Evolutionary conservation across 2,113 vertebrate genomes (phyloP), one percentile per base, ranked within the genome.

Genomic region (Limnothrissa miodon): DNA sequence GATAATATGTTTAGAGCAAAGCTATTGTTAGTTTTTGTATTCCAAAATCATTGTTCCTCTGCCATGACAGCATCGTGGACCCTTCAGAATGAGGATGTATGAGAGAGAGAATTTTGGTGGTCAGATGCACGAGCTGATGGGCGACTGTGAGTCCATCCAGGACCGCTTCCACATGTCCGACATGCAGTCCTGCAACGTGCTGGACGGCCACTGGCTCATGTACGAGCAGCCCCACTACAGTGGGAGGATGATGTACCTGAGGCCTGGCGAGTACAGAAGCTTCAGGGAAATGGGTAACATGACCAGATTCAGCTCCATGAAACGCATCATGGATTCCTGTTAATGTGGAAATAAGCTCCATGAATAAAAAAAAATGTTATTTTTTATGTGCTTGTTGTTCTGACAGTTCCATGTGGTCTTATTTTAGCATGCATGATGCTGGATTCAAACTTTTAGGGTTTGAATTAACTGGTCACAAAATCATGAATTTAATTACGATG

Each of bases 171-270:
- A 42, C 36, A 92, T 93, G 88, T 90, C 90, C 1, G 92, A 94
- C 85, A 92, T 90, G 56, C 92, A 92, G 89, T 94, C 94, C 53
- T 92, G 92, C 90, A 90, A 92, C 21, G 92, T 94, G 84, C 88
- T 89, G 89, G 93, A 94, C 0, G 93, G 94, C 53, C 91, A 94
- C 86, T 94, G 94, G 94, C 85, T 92, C 83, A 89, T 94, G 86
- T 93, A 92, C 7, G 93, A 94, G 85, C 92, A 92, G 82, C 87
- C 92, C 84, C 87, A 86, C 87, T 94, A 85, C 87, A 87, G 90
- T 78, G 92, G 91, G n/a, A 81, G 89, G 4, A 89, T 91, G 90
- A 78, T n/a, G n/a, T n/a, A n/a, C n/a, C n/a, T n/a, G n/a, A n/a
- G n/a, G n/a, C n/a, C n/a, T n/a, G n/a, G n/a, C n/a, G n/a, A n/a